These are phyloP conservation scores for Tauraco erythrolophus DNA, from an alignment of 2,113 vertebrate species.

Conservation along the genomic window DNA sequence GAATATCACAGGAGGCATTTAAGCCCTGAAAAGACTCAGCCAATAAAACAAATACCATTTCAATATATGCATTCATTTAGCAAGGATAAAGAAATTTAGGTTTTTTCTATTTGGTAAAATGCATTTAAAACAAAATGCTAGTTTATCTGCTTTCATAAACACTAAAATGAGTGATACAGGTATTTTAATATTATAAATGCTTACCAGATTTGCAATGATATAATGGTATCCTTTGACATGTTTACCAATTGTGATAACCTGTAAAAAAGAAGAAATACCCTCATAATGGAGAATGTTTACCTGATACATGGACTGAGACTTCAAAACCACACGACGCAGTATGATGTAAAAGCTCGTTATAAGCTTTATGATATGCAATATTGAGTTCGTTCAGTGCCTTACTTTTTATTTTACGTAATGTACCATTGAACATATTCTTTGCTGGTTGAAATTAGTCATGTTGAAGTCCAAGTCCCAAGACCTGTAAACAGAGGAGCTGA, in stretches of 20 bases:
- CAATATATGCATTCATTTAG: neutral
- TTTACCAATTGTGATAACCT: constrained; percentile 98
- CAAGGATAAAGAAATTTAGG: neutral
- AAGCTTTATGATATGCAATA: neutral
- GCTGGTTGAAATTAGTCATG: neutral
- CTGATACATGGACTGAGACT: neutral
- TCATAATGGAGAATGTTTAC: neutral
- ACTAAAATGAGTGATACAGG: neutral
- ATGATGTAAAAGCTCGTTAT: neutral
- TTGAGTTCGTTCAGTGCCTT: neutral
- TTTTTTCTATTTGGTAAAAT: neutral
- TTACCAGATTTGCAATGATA: constrained; percentile 98
- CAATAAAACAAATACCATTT: neutral
- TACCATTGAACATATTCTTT: neutral
- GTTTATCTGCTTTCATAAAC: neutral
- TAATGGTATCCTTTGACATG: constrained; percentile 99
- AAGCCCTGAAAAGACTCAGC: neutral
- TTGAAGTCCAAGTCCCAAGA: neutral
- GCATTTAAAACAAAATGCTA: neutral
- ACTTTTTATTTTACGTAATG: neutral
- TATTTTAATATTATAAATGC: constrained; percentile 62
- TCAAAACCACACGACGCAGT: neutral
- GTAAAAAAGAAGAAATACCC: constrained; percentile 28
- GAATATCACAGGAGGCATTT: neutral
- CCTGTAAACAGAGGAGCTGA: neutral